Evolutionary conservation across 2,888 invertebrate species (phyloP).

Genomic region (Toxonevra muliebris): DNA sequence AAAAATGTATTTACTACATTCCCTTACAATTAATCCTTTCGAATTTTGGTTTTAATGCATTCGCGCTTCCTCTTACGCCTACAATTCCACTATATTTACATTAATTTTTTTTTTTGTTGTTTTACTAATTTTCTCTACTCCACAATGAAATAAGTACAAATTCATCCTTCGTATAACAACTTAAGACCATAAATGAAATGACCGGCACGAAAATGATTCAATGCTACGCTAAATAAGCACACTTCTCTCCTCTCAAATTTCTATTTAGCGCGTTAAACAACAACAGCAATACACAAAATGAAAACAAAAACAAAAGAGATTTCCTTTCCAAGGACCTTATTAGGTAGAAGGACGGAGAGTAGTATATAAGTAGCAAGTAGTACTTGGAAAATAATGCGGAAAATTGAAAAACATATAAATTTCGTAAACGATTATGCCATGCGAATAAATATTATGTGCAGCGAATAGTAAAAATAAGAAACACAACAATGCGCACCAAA

Average conservation of each 20-base stretch:
- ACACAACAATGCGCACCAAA: no score
- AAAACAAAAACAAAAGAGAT: background rate
- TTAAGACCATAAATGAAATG: conserved; percentile 47
- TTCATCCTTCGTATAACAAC: conserved; percentile 30
- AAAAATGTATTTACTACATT: background rate
- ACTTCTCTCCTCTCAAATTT: background rate
- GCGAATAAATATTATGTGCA: conserved; percentile 28
- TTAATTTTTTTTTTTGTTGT: background rate
- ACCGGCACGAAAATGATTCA: conserved; percentile 38
- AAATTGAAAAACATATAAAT: conserved; percentile 45
- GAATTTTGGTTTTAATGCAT: conserved; percentile 11
- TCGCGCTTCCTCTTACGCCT: background rate
- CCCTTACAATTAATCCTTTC: conserved; percentile 15
- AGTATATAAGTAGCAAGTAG: background rate
- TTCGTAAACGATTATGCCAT: conserved; percentile 37
- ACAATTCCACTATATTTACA: background rate
- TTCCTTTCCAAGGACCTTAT: conserved; percentile 12
- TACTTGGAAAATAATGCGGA: conserved; percentile 28
- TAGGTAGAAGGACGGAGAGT: conserved; percentile 9
- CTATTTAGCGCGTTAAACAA: background rate
- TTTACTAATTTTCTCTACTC: background rate
- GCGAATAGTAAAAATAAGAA: conserved; percentile 31
- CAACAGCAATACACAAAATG: background rate
- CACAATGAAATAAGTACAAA: conserved; percentile 18
- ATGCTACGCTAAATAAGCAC: background rate